These are phyloP conservation scores for Hormiphora californensis DNA, from an alignment of 37 sponge, comb jelly and placozoan genomes.

Conservation along the genomic window DNA sequence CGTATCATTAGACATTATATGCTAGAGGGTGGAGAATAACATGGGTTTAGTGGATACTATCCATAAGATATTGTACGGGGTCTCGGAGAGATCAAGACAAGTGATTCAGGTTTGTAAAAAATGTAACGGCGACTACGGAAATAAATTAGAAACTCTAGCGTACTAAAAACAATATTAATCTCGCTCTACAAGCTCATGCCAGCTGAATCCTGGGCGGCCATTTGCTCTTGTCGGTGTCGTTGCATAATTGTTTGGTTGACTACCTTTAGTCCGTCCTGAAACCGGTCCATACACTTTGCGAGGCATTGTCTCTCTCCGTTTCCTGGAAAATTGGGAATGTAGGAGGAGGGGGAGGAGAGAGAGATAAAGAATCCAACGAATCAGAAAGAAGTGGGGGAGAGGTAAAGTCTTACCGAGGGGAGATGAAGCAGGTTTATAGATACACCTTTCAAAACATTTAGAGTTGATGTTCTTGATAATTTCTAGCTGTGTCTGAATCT, in stretches of 20 bases:
- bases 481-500: neutral
- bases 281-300: neutral
- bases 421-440: neutral
- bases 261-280: slow-evolving; percentile 10
- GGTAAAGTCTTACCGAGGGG: neutral
- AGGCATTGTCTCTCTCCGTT: slow-evolving; percentile 32
- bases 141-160: too few relatives aligned
- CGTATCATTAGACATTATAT: too few relatives aligned
- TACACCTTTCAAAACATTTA: slow-evolving; percentile 30
- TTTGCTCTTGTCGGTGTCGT: neutral
- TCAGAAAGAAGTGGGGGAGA: neutral
- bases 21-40: too few relatives aligned
- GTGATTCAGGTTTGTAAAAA: too few relatives aligned
- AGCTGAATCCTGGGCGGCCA: neutral
- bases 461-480: neutral
- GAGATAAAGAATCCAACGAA: neutral
- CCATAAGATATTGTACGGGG: too few relatives aligned
- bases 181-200: neutral
- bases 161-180: neutral
- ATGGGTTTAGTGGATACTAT: too few relatives aligned
- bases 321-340: neutral
- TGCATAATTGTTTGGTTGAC: neutral
- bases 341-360: neutral
- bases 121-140: too few relatives aligned
- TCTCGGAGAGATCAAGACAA: too few relatives aligned